These are phyloP conservation scores for Encarsia formosa DNA, from an alignment of 2,888 invertebrate species.

Conservation along the genomic window DNA sequence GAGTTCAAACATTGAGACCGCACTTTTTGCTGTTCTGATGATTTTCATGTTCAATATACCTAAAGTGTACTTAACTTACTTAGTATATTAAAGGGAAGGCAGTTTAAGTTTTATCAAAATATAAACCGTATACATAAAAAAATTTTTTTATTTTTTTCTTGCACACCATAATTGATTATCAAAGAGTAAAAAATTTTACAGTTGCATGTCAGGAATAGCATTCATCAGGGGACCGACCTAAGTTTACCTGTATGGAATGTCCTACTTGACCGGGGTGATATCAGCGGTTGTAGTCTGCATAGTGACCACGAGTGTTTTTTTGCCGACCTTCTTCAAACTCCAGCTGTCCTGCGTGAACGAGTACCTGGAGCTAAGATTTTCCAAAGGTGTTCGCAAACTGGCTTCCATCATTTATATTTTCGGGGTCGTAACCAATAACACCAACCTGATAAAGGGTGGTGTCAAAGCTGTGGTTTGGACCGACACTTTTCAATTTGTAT, in stretches of 20 bases:
- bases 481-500: constrained; percentile 59
- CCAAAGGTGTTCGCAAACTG: constrained; percentile 57
- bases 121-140: too few species aligned
- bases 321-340: constrained; percentile 68
- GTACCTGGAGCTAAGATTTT: constrained; percentile 64
- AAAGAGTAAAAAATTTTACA: too few species aligned
- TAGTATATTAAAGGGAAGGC: too few species aligned
- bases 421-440: constrained; percentile 58
- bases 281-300: constrained; percentile 46
- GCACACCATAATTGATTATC: too few species aligned
- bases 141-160: too few species aligned
- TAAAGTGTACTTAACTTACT: too few species aligned
- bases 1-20: too few species aligned
- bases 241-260: constrained; percentile 68
- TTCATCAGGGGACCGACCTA: constrained; percentile 71
- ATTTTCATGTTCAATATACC: too few species aligned
- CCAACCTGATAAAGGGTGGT: constrained; percentile 53
- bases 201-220: constrained; percentile 67
- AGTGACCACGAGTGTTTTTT: constrained; percentile 50
- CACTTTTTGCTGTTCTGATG: too few species aligned
- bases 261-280: constrained; percentile 55
- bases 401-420: constrained; percentile 61
- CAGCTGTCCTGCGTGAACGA: constrained; percentile 68
- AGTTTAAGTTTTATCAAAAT: too few species aligned
- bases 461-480: constrained; percentile 67